Conservation (phyloP, 2,888 invertebrate genomes). For the Monochamus alternatus region DNA sequence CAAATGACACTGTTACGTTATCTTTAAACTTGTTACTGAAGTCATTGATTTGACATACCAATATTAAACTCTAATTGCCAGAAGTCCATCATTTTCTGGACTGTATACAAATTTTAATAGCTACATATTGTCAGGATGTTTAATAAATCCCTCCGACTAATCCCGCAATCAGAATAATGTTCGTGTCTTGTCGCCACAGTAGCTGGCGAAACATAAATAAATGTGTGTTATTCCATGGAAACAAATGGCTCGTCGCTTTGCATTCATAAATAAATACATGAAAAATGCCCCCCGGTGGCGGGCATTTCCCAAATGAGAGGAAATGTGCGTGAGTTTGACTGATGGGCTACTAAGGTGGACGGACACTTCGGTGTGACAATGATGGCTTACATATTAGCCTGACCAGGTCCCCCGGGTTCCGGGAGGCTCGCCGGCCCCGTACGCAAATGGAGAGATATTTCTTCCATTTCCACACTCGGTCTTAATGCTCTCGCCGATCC, state of each 20-base stretch:
- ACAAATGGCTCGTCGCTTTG: constrained; percentile 28
- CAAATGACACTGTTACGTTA: too few relatives aligned
- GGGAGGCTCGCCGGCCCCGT: constrained; percentile 50
- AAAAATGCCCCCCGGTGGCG: constrained; percentile 38
- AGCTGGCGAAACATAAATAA: not conserved
- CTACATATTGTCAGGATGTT: too few relatives aligned
- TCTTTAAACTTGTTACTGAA: too few relatives aligned
- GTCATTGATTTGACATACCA: too few relatives aligned
- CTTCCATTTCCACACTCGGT: constrained; percentile 63
- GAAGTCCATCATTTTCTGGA: too few relatives aligned
- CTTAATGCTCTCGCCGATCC: constrained; percentile 63
- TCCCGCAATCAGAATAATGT: too few relatives aligned
- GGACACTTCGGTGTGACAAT: constrained; percentile 65
- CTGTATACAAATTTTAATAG: too few relatives aligned
- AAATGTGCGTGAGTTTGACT: constrained; percentile 60
- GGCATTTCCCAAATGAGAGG: constrained; percentile 43
- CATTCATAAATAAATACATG: constrained; percentile 37
- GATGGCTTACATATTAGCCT: constrained; percentile 67
- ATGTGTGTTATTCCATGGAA: constrained; percentile 23
- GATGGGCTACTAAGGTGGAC: constrained; percentile 60
- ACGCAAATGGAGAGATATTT: constrained; percentile 69
- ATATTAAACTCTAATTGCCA: too few relatives aligned
- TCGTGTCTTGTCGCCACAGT: not conserved
- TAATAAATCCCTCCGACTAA: too few relatives aligned
- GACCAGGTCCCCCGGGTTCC: constrained; percentile 60